Conservation (phyloP, 2,888 invertebrate genomes). For the Aporophyla nigra region DNA sequence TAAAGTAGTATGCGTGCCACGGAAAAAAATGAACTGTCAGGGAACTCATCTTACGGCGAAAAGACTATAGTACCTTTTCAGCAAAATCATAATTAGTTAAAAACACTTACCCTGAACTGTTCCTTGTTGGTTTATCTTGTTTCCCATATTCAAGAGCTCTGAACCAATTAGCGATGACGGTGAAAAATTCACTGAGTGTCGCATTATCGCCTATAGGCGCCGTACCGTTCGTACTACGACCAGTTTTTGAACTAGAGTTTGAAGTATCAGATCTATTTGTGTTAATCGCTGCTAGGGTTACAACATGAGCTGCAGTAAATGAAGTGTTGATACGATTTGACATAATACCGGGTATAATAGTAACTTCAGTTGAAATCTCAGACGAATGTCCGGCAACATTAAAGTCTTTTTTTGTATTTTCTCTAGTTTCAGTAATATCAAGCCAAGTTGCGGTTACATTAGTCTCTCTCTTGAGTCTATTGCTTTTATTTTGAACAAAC, state of each 20-base stretch:
- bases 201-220: constrained; percentile 43
- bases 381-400: neutral
- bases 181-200: constrained; percentile 73
- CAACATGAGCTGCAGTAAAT: no score
- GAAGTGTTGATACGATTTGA: no score
- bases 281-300: neutral
- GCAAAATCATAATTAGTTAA: neutral
- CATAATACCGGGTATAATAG: accelerated
- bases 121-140: neutral
- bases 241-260: neutral
- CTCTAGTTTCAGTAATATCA: neutral
- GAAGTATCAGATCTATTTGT: neutral
- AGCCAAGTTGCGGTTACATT: neutral
- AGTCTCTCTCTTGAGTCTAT: constrained; percentile 12
- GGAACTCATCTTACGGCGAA: no score
- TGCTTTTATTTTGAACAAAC: neutral
- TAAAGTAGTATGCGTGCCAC: no score
- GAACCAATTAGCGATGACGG: constrained; percentile 76
- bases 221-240: neutral
- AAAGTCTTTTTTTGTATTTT: no score
- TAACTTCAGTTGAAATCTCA: no score
- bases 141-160: constrained; percentile 67
- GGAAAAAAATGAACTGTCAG: no score
- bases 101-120: constrained; percentile 47
- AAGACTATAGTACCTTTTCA: neutral